Evolutionary conservation across 2,888 invertebrate species (phyloP), one percentile per base, ranked within the genome.

Genomic region (Boloria selene): DNA sequence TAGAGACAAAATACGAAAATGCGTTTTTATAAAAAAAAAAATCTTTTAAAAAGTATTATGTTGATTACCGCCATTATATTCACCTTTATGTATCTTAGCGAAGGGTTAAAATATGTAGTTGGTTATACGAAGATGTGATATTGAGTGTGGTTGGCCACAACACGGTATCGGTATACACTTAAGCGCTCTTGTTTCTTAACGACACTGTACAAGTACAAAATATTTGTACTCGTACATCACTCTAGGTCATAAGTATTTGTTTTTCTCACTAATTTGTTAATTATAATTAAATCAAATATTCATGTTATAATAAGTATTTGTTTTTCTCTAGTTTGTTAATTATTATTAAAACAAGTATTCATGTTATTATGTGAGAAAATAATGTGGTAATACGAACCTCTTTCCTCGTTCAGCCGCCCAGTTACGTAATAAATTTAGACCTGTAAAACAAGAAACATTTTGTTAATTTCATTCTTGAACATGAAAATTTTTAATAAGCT

Each of bases 371-470:
- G 13, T 6, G 47, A 58, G 45, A 6, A 49, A 26, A 38, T 31
- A 31, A 14, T 31, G n/a, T 58, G 49, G 0, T 2, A 3, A 17
- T 49, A 16, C 78, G 70, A 74, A 90, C 88, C 89, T 86, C 81
- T 86, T 79, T 83, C 86, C 82, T 86, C 79, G 90, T 90, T 88
- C 90, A 89, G 87, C 87, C 83, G 74, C 79, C 78, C 84, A 80
- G 80, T 76, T 74, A 84, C 82, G 78, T 74, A 74, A 79, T 75
- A 77, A 73, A 79, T 79, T 79, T 77, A 79, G 80, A 87, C 76
- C 90, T 90, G 88, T 61, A 88, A 87, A 80, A 84, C 83, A 71
- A 60, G 67, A 70, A 55, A 63, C 26, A 58, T 49, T 62, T 42
- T 47, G n/a, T 26, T n/a, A 53, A 59, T 14, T 59, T 6, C 2